Evolutionary conservation across 1,140 invertebrate species (phyloP).

Genomic region (Nilaparvata lugens): DNA sequence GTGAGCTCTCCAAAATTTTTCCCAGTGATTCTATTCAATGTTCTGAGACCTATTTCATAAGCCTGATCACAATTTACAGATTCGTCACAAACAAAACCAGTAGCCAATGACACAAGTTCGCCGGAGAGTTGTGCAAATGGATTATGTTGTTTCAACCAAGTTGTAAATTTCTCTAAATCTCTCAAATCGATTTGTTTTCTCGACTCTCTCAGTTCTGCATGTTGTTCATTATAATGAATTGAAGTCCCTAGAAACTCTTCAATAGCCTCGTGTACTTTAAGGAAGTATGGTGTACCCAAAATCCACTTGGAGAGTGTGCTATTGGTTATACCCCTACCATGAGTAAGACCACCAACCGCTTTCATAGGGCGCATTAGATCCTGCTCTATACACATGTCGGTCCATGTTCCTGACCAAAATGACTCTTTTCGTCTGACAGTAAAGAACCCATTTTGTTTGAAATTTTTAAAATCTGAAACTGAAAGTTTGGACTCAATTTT

Average conservation of each 20-base stretch:
- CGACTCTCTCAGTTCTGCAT: background rate
- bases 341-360: too few species aligned
- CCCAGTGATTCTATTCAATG: background rate
- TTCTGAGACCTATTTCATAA: background rate
- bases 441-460: too few species aligned
- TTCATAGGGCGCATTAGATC: too few species aligned
- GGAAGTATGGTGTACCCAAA: background rate
- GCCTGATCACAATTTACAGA: background rate
- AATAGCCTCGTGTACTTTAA: background rate
- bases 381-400: too few species aligned
- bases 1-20: background rate
- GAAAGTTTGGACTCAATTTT: too few species aligned
- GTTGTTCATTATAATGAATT: slow-evolving; percentile 1
- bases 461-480: too few species aligned
- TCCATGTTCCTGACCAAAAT: too few species aligned
- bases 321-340: background rate
- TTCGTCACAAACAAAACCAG: background rate
- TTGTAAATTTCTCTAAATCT: background rate
- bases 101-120: background rate
- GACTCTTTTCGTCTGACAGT: too few species aligned
- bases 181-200: background rate
- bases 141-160: background rate
- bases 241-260: background rate
- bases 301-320: background rate
- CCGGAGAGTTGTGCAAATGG: background rate